Percentiles rank a stretch among this genome's conserved stretches.
Evolutionary conservation across 1,140 invertebrate species (phyloP).

Genomic region (Temnothorax longispinosus): DNA sequence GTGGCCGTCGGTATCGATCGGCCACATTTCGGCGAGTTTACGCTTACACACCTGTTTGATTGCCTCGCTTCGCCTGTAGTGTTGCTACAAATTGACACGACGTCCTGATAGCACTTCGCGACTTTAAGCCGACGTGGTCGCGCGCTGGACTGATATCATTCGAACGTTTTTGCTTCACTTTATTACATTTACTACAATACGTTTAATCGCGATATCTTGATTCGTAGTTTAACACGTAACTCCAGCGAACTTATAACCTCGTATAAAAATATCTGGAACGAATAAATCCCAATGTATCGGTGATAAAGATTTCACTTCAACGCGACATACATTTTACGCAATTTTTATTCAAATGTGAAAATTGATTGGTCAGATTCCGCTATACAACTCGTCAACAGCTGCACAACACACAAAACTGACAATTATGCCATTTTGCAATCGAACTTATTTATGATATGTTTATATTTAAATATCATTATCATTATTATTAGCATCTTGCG

Average conservation of each 20-base stretch:
- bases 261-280: not conserved
- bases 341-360: not conserved
- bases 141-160: constrained; percentile 6
- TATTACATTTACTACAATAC: not conserved
- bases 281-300: not conserved
- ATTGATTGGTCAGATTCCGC: not conserved
- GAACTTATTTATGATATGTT: not conserved
- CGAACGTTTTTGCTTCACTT: not conserved
- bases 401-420: not conserved
- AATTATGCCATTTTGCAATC: not conserved
- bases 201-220: constrained; percentile 10
- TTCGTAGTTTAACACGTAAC: constrained; percentile 16
- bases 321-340: not conserved
- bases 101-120: constrained; percentile 46
- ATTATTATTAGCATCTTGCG: not conserved
- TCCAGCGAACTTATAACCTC: not conserved
- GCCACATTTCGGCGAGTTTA: constrained; percentile 39
- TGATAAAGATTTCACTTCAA: constrained; percentile 9
- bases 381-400: too few species aligned
- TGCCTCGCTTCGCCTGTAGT: constrained; percentile 3
- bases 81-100: constrained; percentile 57
- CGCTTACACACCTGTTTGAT: constrained; percentile 62
- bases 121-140: constrained; percentile 24
- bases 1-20: constrained; percentile 16
- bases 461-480: not conserved